Percentiles rank a stretch among this genome's conserved stretches.
phyloP scores from a whole-genome alignment of 2,113 vertebrate species.

The Garra rufa region DNA sequence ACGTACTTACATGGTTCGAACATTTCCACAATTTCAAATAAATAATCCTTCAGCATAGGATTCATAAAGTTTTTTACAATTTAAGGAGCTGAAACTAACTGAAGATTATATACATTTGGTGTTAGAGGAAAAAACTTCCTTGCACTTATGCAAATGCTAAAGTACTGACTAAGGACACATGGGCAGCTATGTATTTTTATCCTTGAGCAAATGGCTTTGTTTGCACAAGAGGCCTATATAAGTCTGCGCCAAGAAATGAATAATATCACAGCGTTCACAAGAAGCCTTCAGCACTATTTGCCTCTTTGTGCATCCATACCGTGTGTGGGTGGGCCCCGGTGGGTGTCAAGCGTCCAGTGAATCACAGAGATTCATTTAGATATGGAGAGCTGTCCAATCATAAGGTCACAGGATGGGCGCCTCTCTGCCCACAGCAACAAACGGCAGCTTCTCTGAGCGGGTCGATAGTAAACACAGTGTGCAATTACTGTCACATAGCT shows the following conservation, averaged over 20 bases:
- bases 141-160: neutral
- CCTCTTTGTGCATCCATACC: conserved; percentile 53
- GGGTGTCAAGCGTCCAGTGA: conserved; percentile 56
- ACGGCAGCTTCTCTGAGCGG: conserved; percentile 24
- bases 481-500: conserved; percentile 26
- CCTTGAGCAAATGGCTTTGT: conserved; percentile 41
- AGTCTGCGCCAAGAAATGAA: conserved; percentile 55
- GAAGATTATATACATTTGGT: neutral
- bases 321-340: conserved; percentile 58
- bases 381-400: conserved; percentile 52
- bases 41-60: neutral
- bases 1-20: neutral
- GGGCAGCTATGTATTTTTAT: conserved; percentile 38
- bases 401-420: conserved; percentile 44
- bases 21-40: neutral
- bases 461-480: conserved; percentile 32
- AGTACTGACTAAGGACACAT: neutral
- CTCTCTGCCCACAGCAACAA: conserved; percentile 26
- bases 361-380: conserved; percentile 61
- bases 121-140: neutral
- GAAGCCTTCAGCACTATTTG: conserved; percentile 39
- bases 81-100: neutral
- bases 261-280: conserved; percentile 57
- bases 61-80: neutral
- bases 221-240: conserved; percentile 49